phyloP scores from a whole-genome alignment of 2,888 invertebrate species.

The Bombyx huttoni region DNA sequence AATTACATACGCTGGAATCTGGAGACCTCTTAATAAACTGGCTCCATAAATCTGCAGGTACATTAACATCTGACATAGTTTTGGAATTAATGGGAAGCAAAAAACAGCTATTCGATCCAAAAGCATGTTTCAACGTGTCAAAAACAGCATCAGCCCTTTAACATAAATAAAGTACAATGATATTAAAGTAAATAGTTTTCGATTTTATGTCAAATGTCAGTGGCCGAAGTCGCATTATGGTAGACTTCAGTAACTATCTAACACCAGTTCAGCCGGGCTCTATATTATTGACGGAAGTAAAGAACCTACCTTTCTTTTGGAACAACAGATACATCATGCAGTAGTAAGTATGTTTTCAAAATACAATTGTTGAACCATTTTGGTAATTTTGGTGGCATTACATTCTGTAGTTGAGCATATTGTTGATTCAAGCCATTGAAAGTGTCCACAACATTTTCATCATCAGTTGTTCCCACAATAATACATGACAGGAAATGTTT shows the following conservation, averaged over 20 bases:
- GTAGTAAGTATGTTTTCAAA: conserved; percentile 88
- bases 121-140: conserved; percentile 87
- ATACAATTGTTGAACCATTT: conserved; percentile 87
- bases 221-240: no score
- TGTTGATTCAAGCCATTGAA: conserved; percentile 86
- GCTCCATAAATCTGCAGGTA: conserved; percentile 85
- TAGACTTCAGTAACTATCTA: no score
- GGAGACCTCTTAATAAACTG: conserved; percentile 78
- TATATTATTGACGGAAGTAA: no score
- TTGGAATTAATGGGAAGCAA: conserved; percentile 91
- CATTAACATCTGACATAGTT: conserved; percentile 70
- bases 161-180: conserved; percentile 10
- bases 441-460: conserved; percentile 85
- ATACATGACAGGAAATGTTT: conserved; percentile 90
- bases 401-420: conserved; percentile 83
- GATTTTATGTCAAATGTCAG: no score
- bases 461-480: conserved; percentile 80
- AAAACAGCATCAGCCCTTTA: conserved; percentile 86
- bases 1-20: conserved; percentile 52
- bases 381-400: conserved; percentile 82
- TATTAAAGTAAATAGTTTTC: not conserved
- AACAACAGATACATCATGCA: conserved; percentile 86
- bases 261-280: no score
- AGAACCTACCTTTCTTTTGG: conserved; percentile 80
- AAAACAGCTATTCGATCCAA: conserved; percentile 90